Percentiles rank a stretch among this genome's conserved stretches.
phyloP scores from a whole-genome alignment of 2,888 invertebrate species.

The Eupithecia tripunctaria region DNA sequence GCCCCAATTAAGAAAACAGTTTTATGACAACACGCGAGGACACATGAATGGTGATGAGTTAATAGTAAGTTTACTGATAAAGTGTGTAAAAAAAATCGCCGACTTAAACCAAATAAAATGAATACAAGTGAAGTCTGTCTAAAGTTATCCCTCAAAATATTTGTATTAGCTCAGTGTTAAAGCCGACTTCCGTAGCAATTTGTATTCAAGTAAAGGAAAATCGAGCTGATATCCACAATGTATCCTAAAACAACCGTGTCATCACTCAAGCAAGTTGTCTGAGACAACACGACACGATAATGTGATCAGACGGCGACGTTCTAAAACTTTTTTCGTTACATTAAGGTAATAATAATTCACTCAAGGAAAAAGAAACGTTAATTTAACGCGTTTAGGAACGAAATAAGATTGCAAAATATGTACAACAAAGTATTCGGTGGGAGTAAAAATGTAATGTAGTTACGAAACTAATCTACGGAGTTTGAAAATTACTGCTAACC shows the following conservation, averaged over 20 bases:
- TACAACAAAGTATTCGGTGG: constrained; percentile 3
- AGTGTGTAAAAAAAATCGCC: too few species aligned
- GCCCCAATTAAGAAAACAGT: background rate
- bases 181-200: background rate
- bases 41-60: too few species aligned
- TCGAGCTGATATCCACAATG: background rate
- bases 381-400: background rate
- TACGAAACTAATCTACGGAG: constrained; percentile 5
- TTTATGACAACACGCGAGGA: too few species aligned
- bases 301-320: constrained; percentile 3
- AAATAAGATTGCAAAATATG: constrained; percentile 7
- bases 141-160: background rate
- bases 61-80: too few species aligned
- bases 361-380: constrained; percentile 10
- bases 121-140: too few species aligned
- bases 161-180: background rate
- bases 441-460: constrained; percentile 15
- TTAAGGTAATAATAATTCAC: constrained; percentile 6
- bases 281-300: constrained; percentile 9
- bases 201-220: background rate
- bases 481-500: background rate
- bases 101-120: too few species aligned
- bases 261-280: constrained; percentile 3
- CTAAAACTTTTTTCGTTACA: constrained; percentile 9
- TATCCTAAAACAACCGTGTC: background rate